A percentile compares a stretch with the other conserved stretches of the same genome.
phyloP scores from a whole-genome alignment of 35 echinoderm and acorn worm genomes.

The Hemicentrotus pulcherrimus region DNA sequence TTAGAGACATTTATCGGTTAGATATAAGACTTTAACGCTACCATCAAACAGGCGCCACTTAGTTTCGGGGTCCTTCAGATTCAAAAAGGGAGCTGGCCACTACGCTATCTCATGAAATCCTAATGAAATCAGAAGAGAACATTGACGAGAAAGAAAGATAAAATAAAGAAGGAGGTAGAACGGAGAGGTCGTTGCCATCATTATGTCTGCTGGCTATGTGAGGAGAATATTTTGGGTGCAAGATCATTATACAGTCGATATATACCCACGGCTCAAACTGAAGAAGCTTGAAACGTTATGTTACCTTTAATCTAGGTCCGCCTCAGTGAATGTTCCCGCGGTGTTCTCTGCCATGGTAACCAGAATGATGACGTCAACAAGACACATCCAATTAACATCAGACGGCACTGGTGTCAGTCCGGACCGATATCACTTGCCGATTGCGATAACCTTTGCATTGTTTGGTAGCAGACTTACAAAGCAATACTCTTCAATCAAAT shows the following conservation, averaged over 20 bases:
- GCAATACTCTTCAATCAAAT: background rate
- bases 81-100: background rate
- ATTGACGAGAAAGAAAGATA: background rate
- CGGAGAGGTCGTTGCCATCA: background rate
- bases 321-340: background rate
- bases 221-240: background rate
- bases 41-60: background rate
- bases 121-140: background rate
- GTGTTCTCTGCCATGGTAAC: background rate
- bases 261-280: background rate
- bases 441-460: background rate
- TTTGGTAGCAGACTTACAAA: background rate
- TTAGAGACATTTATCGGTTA: too few relatives aligned
- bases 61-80: background rate
- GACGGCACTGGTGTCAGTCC: background rate
- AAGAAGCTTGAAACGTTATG: background rate
- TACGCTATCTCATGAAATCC: background rate
- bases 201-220: background rate
- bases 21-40: too few relatives aligned
- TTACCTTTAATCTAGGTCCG: slow-evolving; percentile 17
- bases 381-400: background rate
- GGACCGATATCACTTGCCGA: background rate
- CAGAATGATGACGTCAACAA: background rate
- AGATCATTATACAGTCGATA: background rate
- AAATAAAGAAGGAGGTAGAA: background rate